Evolutionary conservation across 2,888 invertebrate species (phyloP), one percentile per base, ranked within the genome.

Genomic region (Brachycybe producta): DNA sequence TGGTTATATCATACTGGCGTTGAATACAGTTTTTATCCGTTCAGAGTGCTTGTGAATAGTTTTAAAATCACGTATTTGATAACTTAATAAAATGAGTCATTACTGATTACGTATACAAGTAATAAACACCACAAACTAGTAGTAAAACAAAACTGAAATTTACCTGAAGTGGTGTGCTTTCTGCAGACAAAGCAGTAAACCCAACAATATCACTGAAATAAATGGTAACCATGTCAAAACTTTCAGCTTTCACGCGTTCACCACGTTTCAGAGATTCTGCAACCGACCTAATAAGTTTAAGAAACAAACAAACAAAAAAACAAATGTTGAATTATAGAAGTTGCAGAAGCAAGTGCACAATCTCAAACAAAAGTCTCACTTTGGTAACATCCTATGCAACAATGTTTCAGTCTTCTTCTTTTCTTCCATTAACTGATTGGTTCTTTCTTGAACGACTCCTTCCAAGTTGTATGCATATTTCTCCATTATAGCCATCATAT

Each of bases 131-230:
- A n/a, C n/a, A n/a, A n/a, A n/a, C n/a, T n/a, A n/a, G n/a, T n/a
- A n/a, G n/a, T n/a, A n/a, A n/a, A n/a, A n/a, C n/a, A n/a, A n/a
- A n/a, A n/a, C n/a, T n/a, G n/a, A n/a, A 36, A 5, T 13, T 57
- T 56, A 91, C 87, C 75, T 88, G 83, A 42, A 88, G 68, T 0
- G 88, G 86, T 3, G 88, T 86, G 64, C 88, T 88, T 65, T 87
- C 83, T 0, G 91, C 88, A 0, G 88, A 90, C 82, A 92, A 83
- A 27, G 83, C 75, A 0, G 92, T 92, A 67, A 90, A 90, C 21
- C 87, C 92, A 26, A 91, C 90, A 54, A 92, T 91, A 65, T 92
- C 92, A 63, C 88, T 90, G 70, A 92, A 92, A 69, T 90, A 92
- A 56, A 92, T 91, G 2, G 91, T 91, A 44, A 94, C 87, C 56